Evolutionary conservation across 2,888 invertebrate species (phyloP).

Genomic region (Pyralis farinalis): DNA sequence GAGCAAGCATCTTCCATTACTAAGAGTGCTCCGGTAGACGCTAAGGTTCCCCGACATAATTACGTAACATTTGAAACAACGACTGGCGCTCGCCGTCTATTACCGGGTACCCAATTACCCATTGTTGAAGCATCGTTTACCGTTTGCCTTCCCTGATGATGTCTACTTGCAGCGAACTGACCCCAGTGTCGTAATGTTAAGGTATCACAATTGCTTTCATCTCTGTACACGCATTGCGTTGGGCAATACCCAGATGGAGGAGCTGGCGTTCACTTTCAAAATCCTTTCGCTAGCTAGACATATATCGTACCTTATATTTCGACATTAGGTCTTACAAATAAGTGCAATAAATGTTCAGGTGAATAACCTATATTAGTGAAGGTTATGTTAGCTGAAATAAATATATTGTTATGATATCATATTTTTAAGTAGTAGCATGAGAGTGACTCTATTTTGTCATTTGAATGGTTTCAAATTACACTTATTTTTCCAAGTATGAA

Average conservation of each 20-base stretch:
- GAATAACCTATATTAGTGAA: too few species aligned
- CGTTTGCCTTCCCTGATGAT: constrained; percentile 6
- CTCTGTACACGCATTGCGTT: constrained; percentile 35
- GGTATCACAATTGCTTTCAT: constrained; percentile 42
- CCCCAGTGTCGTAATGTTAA: constrained; percentile 35
- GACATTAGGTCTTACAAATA: neutral
- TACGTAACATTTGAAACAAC: neutral
- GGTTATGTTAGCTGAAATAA: too few species aligned
- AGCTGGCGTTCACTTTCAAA: constrained; percentile 51
- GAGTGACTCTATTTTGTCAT: too few species aligned
- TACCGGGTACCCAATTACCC: constrained; percentile 2
- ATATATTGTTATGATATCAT: too few species aligned
- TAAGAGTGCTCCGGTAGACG: too few species aligned
- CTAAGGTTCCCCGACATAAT: neutral
- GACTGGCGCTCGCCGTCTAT: constrained; percentile 1
- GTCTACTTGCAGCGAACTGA: constrained; percentile 16
- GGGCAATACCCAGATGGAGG: constrained; percentile 31
- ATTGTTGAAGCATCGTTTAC: constrained; percentile 6
- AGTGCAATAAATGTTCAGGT: too few species aligned
- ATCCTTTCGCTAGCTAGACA: constrained; percentile 40
- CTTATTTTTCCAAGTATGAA: too few species aligned
- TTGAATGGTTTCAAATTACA: too few species aligned
- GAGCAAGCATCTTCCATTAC: neutral
- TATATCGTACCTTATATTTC: constrained; percentile 18
- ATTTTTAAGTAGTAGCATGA: too few species aligned